Percentiles rank a stretch among this genome's conserved stretches.
Evolutionary conservation across 2,113 vertebrate genomes (phyloP).

Genomic region (Marmota monax): DNA sequence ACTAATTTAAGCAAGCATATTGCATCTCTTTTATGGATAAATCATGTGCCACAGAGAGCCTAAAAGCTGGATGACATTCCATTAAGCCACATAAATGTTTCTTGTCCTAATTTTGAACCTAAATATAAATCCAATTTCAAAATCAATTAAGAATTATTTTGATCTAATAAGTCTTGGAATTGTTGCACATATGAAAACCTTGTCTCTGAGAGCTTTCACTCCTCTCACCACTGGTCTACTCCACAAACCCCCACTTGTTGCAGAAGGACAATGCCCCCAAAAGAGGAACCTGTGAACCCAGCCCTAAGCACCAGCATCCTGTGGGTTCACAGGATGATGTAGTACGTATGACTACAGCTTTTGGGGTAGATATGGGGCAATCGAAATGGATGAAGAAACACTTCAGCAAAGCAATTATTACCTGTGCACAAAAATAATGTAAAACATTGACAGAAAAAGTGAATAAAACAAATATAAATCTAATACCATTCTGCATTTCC

Average conservation of each 20-base stretch:
- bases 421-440: conserved; percentile 62
- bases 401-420: conserved; percentile 72
- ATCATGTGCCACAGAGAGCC: conserved; percentile 44
- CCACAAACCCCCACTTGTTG: not conserved
- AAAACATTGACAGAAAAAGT: conserved; percentile 68
- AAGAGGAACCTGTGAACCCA: not conserved
- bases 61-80: conserved; percentile 44
- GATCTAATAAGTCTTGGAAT: conserved; percentile 49
- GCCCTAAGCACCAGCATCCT: not conserved
- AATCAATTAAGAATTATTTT: conserved; percentile 54
- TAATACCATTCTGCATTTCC: conserved; percentile 58
- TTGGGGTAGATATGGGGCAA: not conserved
- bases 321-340: not conserved
- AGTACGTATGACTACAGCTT: not conserved
- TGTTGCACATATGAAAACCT: not conserved
- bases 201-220: not conserved
- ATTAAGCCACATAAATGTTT: conserved; percentile 65
- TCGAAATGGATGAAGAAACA: conserved; percentile 56
- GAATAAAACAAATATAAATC: conserved; percentile 70
- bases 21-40: conserved; percentile 57
- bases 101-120: conserved; percentile 52
- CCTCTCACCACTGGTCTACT: not conserved
- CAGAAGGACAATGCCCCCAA: not conserved
- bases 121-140: conserved; percentile 64
- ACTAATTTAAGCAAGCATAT: conserved; percentile 68